Base-by-base conservation (phyloP, 2,797 vertebrate genomes). In the Hippopotamyrus pictus region DNA sequence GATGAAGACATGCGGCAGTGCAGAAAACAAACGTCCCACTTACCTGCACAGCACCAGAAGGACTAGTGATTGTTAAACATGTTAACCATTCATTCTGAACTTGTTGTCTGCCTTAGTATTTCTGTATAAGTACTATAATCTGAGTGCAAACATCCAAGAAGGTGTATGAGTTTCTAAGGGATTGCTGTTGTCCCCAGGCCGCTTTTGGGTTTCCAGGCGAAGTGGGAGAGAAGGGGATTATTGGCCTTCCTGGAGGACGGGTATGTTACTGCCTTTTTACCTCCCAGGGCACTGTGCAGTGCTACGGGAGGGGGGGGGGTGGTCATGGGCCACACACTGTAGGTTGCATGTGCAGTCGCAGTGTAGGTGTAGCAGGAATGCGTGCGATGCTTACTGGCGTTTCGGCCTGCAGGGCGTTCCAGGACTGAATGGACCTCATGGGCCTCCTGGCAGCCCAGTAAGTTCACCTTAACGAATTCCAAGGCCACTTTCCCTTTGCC, bases 221-320 rank as follows among this genome's bases (percentile, higher is more conserved):
- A 94, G 91, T 92, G 54, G 98, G 98, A 92, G 98, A 99, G 94
- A 98, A 97, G 89, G 98, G 98, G 73, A 96, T 99, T 17, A 96
- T 94, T 9, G 98, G 98, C 86, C 96, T 98, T 90, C 98, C 98
- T 0, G 98, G 98, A 48, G 92, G 89, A 86, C 95, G 98, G 96
- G 98, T 99, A 97, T 91, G 95, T 90, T 3, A 69, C 22, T 59
- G 5, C 44, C 53, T 25, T 11, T n/a, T 3, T 8, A 83, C 22
- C 22, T 59, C 85, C 7, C 50, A 29, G 41, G 17, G 41, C 25
- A 50, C 79, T 50, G 44, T 85, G 82, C 48, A 50, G 46, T 29
- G 44, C 44, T 25, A 48, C 9, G 1, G 29, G 65, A 3, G 22
- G 65, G 1, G 5, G 9, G 22, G 0, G 4, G 29, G 9, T 0